Base-by-base conservation (phyloP, 64 coral and sea anemone species). In the Dendrophyllia cribrosa region DNA sequence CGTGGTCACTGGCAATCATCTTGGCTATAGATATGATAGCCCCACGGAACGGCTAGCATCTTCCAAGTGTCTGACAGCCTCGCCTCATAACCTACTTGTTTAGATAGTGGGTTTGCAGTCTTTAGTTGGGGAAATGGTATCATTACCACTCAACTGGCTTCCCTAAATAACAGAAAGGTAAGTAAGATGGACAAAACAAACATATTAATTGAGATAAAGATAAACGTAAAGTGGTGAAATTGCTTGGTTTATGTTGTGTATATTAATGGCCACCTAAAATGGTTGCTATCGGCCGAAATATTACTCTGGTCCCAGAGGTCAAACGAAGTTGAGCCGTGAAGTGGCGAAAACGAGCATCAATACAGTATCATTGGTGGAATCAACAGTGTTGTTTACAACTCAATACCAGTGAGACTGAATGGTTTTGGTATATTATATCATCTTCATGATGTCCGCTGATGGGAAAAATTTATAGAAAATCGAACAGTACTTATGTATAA, bases 81-180 rank as follows among this genome's bases (percentile, higher is more conserved):
- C 66, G 66, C 66, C 66, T 68, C 66, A 68, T 68, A 23, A 68
- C 66, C 20, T 68, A 68, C 66, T 68, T 68, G 66, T 23, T 68
- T 1, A 23, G 66, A 23, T 26, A 68, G 4, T 68, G 21, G 21
- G 66, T 68, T 68, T 68, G 66, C 66, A 68, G 21, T 68, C 4
- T 68, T 68, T 7, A 68, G 10, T 68, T 68, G 21, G 66, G 66
- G 9, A 23, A 68, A 68, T 2, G 66, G 66, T 19, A 68, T 68
- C 66, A 68, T 68, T 68, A 68, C 66, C 66, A 68, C 66, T 68
- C 66, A 23, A 68, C 66, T 68, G 21, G 66, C 66, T 68, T 68
- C 66, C 20, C 66, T 68, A n/a, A n/a, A n/a, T 68, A 23, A 68
- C 21, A 68, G 66, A 19, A 68, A 68, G 66, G 66, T 23, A 68